These are phyloP conservation scores for Uromys caudimaculatus DNA, from an alignment of 2,797 vertebrate genomes.

Conservation along the genomic window DNA sequence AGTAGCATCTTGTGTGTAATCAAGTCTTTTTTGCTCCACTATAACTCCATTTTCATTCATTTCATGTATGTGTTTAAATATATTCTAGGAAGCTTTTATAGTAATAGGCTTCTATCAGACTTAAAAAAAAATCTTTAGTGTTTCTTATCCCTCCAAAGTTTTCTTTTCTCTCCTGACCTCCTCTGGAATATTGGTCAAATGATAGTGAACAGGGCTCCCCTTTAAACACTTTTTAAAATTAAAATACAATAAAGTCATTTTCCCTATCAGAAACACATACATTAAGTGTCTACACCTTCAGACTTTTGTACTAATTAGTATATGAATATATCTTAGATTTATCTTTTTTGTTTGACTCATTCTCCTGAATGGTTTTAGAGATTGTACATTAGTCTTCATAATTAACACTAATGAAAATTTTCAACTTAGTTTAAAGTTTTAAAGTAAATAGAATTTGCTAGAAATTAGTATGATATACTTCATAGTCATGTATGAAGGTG, in stretches of 20 bases:
- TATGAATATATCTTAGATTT: neutral
- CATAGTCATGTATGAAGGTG: neutral
- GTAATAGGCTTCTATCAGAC: neutral
- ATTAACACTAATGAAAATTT: neutral
- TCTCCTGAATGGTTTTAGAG: neutral
- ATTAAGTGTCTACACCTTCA: neutral
- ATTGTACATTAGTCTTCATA: neutral
- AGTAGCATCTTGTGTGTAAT: neutral
- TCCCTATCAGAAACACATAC: neutral
- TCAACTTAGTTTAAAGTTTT: rapidly evolving
- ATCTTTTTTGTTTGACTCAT: neutral
- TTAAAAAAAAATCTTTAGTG: neutral
- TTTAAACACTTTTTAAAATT: neutral
- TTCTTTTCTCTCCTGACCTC: neutral
- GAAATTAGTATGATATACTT: neutral
- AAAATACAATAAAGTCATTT: neutral
- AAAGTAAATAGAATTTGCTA: neutral
- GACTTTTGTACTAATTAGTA: neutral
- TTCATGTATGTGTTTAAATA: neutral
- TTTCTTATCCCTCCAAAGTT: neutral
- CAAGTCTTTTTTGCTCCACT: neutral
- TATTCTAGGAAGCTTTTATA: neutral
- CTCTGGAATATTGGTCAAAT: neutral
- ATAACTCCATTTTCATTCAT: neutral
- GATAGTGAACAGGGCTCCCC: neutral